Evolutionary conservation across 2,797 vertebrate species (phyloP).

Genomic region (Melanotaenia boesemani): DNA sequence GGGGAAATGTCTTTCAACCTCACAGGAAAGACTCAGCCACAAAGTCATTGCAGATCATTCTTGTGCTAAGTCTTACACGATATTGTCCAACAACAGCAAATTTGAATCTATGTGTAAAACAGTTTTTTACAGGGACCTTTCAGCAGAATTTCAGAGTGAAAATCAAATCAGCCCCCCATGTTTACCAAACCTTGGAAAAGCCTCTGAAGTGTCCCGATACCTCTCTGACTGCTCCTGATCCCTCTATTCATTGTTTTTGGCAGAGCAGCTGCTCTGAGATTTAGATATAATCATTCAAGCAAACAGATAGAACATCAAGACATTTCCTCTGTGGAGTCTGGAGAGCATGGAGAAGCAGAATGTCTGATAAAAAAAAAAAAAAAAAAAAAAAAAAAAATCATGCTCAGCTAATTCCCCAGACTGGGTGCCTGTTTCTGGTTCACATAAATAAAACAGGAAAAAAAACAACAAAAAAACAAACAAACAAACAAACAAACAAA

Average conservation of each 20-base stretch:
- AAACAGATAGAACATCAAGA: conserved; percentile 77
- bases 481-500: too few relatives aligned
- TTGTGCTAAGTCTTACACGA: conserved; percentile 10
- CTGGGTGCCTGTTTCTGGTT: conserved; percentile 18
- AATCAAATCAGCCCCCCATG: background rate
- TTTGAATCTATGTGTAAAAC: background rate
- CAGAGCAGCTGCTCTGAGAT: conserved; percentile 81
- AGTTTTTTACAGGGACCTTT: background rate
- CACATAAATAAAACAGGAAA: background rate
- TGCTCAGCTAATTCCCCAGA: conserved; percentile 15
- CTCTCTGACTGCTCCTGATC: conserved; percentile 55
- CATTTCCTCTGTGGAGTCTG: conserved; percentile 70
- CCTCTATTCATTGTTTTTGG: conserved; percentile 74
- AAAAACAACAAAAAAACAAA: too few relatives aligned
- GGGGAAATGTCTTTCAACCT: conserved; percentile 58
- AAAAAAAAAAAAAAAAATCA: conserved; percentile 12
- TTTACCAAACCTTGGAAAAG: conserved; percentile 29
- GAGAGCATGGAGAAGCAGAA: conserved; percentile 62
- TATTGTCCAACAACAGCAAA: background rate
- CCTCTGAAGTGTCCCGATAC: conserved; percentile 56
- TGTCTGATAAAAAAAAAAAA: conserved; percentile 75
- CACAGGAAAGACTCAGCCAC: conserved; percentile 39
- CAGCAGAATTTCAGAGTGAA: background rate
- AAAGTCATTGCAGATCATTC: conserved; percentile 31
- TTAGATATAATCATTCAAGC: conserved; percentile 84